A percentile compares a stretch with the other conserved stretches of the same genome.
phyloP scores from a whole-genome alignment of 1,140 invertebrate species.

The Spodoptera litura region DNA sequence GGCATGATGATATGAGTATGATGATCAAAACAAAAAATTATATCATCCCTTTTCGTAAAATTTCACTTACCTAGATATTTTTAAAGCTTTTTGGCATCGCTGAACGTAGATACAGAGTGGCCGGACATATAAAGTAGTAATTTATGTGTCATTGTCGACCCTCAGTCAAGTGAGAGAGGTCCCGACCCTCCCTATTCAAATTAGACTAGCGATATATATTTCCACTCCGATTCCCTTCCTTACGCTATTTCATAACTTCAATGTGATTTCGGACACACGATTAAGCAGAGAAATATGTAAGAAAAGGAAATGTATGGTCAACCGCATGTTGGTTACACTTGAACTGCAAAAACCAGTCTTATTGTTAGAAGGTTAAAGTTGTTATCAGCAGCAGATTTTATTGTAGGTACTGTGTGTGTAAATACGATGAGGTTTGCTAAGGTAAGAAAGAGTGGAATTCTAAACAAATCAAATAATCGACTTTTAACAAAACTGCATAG shows the following conservation, averaged over 20 bases:
- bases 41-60: slow-evolving; percentile 1
- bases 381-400: too few species aligned
- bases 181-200: slow-evolving; percentile 66
- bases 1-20: too few species aligned
- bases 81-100: slow-evolving; percentile 33
- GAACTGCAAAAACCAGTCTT: too few species aligned
- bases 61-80: slow-evolving; percentile 34
- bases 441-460: too few species aligned
- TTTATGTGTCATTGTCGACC: slow-evolving; percentile 66
- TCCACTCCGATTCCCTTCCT: slow-evolving; percentile 51
- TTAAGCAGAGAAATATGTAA: slow-evolving; percentile 57
- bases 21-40: slow-evolving; percentile 13
- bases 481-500: too few species aligned
- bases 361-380: too few species aligned
- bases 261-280: slow-evolving; percentile 63
- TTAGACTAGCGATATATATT: slow-evolving; percentile 61
- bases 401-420: too few species aligned
- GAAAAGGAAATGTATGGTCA: background rate
- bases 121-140: slow-evolving; percentile 66
- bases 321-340: too few species aligned
- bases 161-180: slow-evolving; percentile 58
- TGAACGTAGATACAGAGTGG: slow-evolving; percentile 53
- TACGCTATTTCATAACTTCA: slow-evolving; percentile 58
- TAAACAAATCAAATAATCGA: too few species aligned
- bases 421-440: too few species aligned